Base-by-base conservation (phyloP, 2,797 vertebrate species). In the Ispidina lecontei region DNA sequence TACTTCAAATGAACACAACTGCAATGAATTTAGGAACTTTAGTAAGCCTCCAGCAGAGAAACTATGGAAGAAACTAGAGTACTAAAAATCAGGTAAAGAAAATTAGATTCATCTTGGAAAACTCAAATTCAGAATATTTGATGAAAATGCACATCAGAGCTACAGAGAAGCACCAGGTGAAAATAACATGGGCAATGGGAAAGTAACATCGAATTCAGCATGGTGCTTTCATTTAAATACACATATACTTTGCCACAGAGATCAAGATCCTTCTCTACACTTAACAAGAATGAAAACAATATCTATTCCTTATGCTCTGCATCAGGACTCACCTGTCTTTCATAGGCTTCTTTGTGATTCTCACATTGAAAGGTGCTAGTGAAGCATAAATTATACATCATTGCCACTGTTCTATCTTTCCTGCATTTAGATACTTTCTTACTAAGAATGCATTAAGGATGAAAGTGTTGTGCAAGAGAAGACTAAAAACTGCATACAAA, bases 401-500 rank as follows among this genome's bases (percentile, higher is more conserved):
- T 3, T 62, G 60, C 77, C 67, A 9, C 41, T 68, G 21, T 64
- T 65, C 63, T 37, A 46, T 22, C 39, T 43, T 58, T 33, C 35
- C 26, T 21, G 21, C 49, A 35, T 39, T 73, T 41, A 73, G 33
- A 64, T n/a, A 55, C 58, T 67, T 59, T 44, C 72, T 63, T 28
- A 26, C 59, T 33, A 55, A 44, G 29, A 88, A n/a, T 2, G 29
- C 46, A 60, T 43, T 78, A 56, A 43, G n/a, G 78, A 90, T 47
- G 67, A 6, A 79, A 12, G 25, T 29, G 33, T 41, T 37, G 33
- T 10, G 39, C 10, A 55, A 62, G 25, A 62, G 18, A 60, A 70
- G 52, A n/a, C 44, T 75, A 21, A 78, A 90, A 94, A 35, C 14
- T 64, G 43, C 43, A 55, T 14, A 55, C 51, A 80, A 91, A 87